Evolutionary conservation across 2,113 vertebrate species (phyloP).

Genomic region (Crotalus tigris): DNA sequence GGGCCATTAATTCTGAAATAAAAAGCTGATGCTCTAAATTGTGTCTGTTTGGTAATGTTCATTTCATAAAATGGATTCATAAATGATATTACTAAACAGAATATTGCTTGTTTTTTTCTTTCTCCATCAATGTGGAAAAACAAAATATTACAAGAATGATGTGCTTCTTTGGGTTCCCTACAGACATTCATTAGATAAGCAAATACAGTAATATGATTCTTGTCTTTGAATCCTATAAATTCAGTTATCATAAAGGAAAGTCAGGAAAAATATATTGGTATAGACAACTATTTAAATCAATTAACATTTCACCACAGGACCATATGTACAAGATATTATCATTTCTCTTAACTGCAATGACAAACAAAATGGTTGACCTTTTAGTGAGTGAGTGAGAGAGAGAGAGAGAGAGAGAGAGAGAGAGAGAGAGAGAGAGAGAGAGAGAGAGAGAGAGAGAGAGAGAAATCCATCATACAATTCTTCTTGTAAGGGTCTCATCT

Average conservation of each 20-base stretch:
- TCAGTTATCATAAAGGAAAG: neutral
- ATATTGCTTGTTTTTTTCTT: neutral
- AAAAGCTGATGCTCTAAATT: neutral
- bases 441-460: neutral
- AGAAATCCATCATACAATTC: neutral
- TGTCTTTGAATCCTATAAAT: neutral
- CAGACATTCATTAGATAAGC: neutral
- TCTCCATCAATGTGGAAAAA: neutral
- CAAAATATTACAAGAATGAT: neutral
- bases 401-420: neutral
- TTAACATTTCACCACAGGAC: neutral
- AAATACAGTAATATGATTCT: neutral
- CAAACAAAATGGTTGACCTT: neutral
- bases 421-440: neutral
- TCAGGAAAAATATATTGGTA: neutral
- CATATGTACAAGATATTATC: neutral
- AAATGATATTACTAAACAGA: neutral
- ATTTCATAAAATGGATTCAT: neutral
- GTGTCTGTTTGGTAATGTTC: neutral
- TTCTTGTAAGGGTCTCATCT: neutral
- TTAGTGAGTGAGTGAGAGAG: neutral
- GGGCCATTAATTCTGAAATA: neutral
- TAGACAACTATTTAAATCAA: neutral
- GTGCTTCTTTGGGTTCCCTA: neutral
- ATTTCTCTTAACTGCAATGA: neutral